phyloP scores from a whole-genome alignment of 1,140 invertebrate species.

The Ceratina japonica region DNA sequence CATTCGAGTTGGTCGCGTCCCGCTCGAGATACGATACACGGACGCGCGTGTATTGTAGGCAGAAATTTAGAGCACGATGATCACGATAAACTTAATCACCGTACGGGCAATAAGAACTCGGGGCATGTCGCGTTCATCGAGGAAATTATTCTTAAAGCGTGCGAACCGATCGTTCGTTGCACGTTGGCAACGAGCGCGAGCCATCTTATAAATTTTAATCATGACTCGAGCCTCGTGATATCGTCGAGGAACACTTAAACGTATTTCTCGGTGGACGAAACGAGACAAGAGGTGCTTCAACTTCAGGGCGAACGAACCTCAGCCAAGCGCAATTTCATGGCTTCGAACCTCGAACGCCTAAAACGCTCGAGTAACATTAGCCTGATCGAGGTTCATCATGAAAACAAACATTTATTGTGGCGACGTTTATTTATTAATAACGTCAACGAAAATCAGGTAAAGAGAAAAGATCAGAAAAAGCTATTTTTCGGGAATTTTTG shows the following conservation, averaged over 20 bases:
- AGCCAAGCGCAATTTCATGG: slow-evolving; percentile 1
- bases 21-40: background rate
- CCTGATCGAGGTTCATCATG: background rate
- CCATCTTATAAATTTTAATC: slow-evolving; percentile 26
- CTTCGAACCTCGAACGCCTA: too few relatives aligned
- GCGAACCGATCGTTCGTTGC: slow-evolving; percentile 16
- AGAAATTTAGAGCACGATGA: too few relatives aligned
- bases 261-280: slow-evolving; percentile 18
- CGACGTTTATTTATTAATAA: slow-evolving; percentile 21
- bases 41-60: background rate
- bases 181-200: background rate
- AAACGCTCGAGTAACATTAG: background rate
- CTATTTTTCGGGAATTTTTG: too few relatives aligned
- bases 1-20: background rate
- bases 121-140: background rate
- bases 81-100: background rate
- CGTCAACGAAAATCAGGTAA: background rate
- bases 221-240: background rate
- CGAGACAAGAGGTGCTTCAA: background rate
- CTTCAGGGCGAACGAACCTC: slow-evolving; percentile 2
- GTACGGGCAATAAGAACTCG: background rate
- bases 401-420: background rate
- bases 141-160: background rate
- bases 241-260: background rate
- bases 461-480: too few relatives aligned